These are phyloP conservation scores for Leucoraja erinaceus DNA, from an alignment of 2,113 vertebrate genomes.

Conservation along the genomic window DNA sequence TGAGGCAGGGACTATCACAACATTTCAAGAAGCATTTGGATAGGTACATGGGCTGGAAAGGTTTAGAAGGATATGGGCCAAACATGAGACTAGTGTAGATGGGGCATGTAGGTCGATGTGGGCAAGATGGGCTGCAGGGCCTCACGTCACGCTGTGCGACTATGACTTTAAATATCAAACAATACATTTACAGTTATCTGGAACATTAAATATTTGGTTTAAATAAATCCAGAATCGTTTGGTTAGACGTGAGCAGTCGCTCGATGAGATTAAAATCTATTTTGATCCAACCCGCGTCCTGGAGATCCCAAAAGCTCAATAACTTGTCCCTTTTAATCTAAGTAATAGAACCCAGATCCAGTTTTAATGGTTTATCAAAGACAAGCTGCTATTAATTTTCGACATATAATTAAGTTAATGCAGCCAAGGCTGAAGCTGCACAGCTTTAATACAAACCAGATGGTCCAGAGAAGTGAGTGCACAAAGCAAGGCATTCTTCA, in stretches of 20 bases:
- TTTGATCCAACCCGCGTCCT: constrained; percentile 36
- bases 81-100: too few species aligned
- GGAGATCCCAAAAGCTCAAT: constrained; percentile 21
- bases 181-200: constrained; percentile 27
- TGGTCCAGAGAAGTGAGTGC: background rate
- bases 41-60: too few species aligned
- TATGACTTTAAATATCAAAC: too few species aligned
- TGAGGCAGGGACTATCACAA: too few species aligned
- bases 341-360: constrained; percentile 13
- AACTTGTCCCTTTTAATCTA: constrained; percentile 37
- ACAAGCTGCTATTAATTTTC: constrained; percentile 31
- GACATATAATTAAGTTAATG: background rate
- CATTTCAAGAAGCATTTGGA: too few species aligned
- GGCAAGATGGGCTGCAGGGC: too few species aligned
- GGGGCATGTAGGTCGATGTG: too few species aligned
- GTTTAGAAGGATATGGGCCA: too few species aligned
- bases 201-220: constrained; percentile 40
- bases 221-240: constrained; percentile 39
- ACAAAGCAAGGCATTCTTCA: background rate
- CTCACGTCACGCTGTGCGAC: too few species aligned
- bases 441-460: background rate
- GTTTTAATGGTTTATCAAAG: background rate
- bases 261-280: constrained; percentile 38
- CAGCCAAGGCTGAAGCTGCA: background rate
- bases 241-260: constrained; percentile 34